Evolutionary conservation across 2,113 vertebrate species (phyloP).

Genomic region (Daphoenositta chrysoptera): DNA sequence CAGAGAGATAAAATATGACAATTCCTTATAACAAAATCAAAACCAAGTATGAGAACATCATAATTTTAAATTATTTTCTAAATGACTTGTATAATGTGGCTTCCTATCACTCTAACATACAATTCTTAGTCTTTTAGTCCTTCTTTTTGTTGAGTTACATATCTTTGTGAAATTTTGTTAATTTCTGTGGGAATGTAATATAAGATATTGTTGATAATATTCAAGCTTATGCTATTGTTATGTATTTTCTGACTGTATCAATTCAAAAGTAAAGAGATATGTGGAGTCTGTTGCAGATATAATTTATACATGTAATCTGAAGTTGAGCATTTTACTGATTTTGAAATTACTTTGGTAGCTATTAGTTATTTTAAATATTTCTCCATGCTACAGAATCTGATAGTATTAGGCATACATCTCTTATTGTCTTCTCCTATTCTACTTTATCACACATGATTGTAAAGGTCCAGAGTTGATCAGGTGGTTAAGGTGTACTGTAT

Average conservation of each 20-base stretch:
- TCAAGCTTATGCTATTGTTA: background rate
- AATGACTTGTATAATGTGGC: background rate
- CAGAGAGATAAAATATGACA: background rate
- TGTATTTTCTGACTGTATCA: background rate
- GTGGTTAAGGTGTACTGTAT: background rate
- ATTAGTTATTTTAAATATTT: background rate
- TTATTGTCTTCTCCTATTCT: background rate
- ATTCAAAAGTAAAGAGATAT: background rate
- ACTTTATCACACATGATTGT: accelerated
- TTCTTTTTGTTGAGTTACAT: background rate
- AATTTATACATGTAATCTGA: background rate
- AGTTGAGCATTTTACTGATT: background rate
- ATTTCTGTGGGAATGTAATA: background rate
- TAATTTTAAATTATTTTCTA: background rate
- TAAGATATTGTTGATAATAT: background rate
- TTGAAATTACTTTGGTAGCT: background rate
- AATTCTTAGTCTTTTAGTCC: background rate
- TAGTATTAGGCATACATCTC: background rate
- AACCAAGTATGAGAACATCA: background rate
- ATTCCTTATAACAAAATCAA: background rate
- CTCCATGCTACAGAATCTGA: background rate
- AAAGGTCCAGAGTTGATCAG: background rate
- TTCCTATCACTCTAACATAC: background rate
- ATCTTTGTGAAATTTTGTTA: background rate
- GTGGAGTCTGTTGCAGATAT: background rate